Conservation (phyloP, 2,113 vertebrate genomes). For the Cololabis saira region DNA sequence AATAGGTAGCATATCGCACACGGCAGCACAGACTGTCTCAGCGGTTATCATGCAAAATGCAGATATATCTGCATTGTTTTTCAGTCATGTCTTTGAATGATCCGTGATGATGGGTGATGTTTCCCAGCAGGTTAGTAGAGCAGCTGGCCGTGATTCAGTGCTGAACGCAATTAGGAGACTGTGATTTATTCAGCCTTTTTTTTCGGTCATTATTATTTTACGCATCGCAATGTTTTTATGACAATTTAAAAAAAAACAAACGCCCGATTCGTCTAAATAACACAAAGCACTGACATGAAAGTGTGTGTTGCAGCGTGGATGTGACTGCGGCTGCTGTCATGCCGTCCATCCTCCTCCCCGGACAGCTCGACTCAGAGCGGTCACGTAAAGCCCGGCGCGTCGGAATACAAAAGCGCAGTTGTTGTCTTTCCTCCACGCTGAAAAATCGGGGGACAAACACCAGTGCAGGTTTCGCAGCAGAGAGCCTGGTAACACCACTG, state of each 20-base stretch:
- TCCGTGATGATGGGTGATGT: slow-evolving; percentile 20
- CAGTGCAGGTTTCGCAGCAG: slow-evolving; percentile 74
- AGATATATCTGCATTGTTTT: background rate
- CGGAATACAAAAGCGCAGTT: slow-evolving; percentile 28
- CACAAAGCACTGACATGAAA: slow-evolving; percentile 1
- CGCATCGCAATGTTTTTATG: background rate
- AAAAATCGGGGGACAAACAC: slow-evolving; percentile 61
- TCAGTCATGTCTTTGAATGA: too few species aligned
- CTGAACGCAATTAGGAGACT: slow-evolving; percentile 9
- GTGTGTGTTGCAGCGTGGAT: background rate
- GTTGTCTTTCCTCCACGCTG: slow-evolving; percentile 19
- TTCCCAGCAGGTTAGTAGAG: slow-evolving; percentile 38
- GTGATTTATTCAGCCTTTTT: slow-evolving; percentile 18
- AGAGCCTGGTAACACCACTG: slow-evolving; percentile 77
- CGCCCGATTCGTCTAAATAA: background rate
- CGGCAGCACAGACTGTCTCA: slow-evolving; percentile 52
- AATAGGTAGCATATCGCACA: slow-evolving; percentile 75
- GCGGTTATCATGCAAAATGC: slow-evolving; percentile 8
- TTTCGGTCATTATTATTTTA: background rate
- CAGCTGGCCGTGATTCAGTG: background rate
- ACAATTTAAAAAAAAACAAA: slow-evolving; percentile 4
- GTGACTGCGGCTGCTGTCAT: background rate
- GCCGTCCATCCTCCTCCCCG: background rate
- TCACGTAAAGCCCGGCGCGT: slow-evolving; percentile 24
- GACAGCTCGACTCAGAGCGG: background rate